Conservation (phyloP, 2,113 vertebrate genomes). For the Heterocephalus glaber region DNA sequence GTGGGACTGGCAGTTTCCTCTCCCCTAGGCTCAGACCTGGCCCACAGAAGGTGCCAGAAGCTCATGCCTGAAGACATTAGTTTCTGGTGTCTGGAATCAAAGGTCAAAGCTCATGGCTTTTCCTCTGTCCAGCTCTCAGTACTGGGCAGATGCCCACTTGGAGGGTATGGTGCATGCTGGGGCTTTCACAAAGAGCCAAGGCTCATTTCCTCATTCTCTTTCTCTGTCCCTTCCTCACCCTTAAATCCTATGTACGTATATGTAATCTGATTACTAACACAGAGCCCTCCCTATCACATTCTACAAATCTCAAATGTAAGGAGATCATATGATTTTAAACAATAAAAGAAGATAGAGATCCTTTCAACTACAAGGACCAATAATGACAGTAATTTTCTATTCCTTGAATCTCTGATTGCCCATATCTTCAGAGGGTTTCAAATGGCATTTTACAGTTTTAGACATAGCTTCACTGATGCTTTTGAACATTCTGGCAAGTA, state of each 20-base stretch:
- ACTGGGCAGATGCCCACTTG: neutral
- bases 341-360: constrained; percentile 52
- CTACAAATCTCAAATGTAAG: constrained; percentile 3
- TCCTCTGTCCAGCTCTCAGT: neutral
- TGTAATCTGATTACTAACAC: constrained; percentile 37
- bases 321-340: neutral
- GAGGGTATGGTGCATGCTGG: accelerated
- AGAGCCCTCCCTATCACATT: constrained; percentile 33
- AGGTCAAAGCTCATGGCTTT: neutral
- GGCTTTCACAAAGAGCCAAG: neutral
- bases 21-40: neutral
- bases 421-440: constrained; percentile 69
- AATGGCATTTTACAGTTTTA: constrained; percentile 62
- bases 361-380: constrained; percentile 64
- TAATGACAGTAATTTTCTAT: constrained; percentile 78
- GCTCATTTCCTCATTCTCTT: neutral
- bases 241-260: neutral
- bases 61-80: neutral
- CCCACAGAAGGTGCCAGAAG: neutral
- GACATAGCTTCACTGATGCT: constrained; percentile 56
- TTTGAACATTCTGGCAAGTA: constrained; percentile 75
- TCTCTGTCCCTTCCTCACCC: neutral
- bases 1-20: neutral
- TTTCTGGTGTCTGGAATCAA: neutral
- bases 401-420: constrained; percentile 63